A percentile compares a stretch with the other conserved stretches of the same genome.
These are phyloP conservation scores for Pelobates fuscus DNA, from an alignment of 2,113 vertebrate genomes.

Conservation along the genomic window DNA sequence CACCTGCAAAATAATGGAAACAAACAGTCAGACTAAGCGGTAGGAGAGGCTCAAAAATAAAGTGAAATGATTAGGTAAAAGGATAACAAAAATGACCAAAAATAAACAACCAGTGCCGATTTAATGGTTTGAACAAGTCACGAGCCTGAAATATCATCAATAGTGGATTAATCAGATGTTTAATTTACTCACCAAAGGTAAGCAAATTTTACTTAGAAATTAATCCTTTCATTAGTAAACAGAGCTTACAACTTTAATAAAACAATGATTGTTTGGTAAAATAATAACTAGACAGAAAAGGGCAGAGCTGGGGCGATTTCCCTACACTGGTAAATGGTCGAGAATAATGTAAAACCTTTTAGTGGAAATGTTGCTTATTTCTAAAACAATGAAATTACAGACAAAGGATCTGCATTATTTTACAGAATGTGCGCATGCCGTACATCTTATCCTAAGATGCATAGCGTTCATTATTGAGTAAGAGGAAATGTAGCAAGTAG, in stretches of 20 bases:
- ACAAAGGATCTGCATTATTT: too few relatives aligned
- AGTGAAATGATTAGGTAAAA: conserved; percentile 24
- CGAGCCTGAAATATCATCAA: background rate
- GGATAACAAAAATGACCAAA: conserved; percentile 11
- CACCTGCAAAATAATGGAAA: conserved; percentile 52
- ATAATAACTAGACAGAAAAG: background rate
- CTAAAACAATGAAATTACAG: too few relatives aligned
- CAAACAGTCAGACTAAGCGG: background rate
- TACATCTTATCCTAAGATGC: too few relatives aligned
- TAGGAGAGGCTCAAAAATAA: conserved; percentile 21
- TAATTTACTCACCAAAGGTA: background rate
- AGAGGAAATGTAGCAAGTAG: too few relatives aligned
- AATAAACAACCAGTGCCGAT: background rate
- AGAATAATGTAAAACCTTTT: too few relatives aligned
- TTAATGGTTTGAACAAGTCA: background rate
- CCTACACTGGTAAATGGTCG: too few relatives aligned
- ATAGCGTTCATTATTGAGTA: too few relatives aligned
- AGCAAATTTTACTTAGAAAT: background rate
- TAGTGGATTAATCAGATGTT: background rate
- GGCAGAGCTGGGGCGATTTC: too few relatives aligned
- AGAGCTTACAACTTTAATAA: background rate
- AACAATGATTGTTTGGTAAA: background rate
- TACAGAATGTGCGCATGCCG: too few relatives aligned
- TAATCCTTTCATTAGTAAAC: background rate
- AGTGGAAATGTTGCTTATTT: too few relatives aligned